Evolutionary conservation across 2,888 invertebrate genomes (phyloP).

Genomic region (Thelaira solivaga): DNA sequence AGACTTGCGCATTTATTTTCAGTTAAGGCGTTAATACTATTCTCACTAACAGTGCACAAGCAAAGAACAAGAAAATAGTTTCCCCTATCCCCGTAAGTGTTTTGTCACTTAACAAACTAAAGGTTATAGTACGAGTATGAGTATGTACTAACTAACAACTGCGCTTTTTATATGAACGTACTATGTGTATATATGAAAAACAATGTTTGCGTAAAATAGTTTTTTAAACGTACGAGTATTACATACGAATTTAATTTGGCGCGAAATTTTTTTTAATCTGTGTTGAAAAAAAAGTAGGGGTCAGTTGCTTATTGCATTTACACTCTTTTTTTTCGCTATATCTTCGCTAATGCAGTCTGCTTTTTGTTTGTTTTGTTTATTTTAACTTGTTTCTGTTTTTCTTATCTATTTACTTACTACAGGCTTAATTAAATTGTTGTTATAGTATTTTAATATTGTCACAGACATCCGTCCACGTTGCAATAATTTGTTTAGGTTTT

Average conservation of each 20-base stretch:
- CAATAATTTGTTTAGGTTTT: not conserved
- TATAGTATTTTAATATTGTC: constrained; percentile 10
- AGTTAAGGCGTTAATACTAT: constrained; percentile 11
- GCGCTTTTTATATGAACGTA: no score
- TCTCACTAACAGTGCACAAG: no score
- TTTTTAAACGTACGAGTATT: not conserved
- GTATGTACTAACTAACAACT: no score
- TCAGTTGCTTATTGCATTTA: not conserved
- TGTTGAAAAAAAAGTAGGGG: not conserved
- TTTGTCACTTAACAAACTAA: no score
- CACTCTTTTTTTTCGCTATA: constrained; percentile 13
- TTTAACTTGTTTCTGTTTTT: constrained; percentile 15
- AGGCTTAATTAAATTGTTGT: constrained; percentile 3
- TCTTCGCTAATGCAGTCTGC: constrained; percentile 1
- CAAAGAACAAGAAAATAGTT: no score
- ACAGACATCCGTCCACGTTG: constrained; percentile 39
- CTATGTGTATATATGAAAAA: not conserved
- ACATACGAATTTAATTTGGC: constrained; percentile 13
- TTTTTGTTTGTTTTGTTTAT: not conserved
- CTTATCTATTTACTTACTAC: not conserved
- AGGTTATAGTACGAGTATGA: no score
- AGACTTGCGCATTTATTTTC: constrained; percentile 41
- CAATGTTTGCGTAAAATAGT: not conserved
- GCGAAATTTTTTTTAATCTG: constrained; percentile 29
- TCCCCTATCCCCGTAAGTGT: no score